phyloP scores from a whole-genome alignment of 2,797 vertebrate genomes.

The Darevskia nairensis region DNA sequence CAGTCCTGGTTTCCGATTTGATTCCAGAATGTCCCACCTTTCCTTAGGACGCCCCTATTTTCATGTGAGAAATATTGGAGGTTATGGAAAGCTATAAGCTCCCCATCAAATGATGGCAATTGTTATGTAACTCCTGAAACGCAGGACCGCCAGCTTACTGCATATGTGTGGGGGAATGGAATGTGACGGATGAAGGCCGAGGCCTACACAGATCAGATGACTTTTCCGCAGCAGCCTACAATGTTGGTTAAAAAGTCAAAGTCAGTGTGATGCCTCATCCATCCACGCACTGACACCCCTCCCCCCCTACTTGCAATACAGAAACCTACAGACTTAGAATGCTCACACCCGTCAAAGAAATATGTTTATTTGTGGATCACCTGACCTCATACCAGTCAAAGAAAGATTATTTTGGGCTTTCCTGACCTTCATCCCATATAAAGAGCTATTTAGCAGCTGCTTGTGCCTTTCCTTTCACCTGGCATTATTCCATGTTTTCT shows the following conservation, averaged over 20 bases:
- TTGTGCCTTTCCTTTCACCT: not conserved
- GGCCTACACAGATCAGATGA: slow-evolving; percentile 46
- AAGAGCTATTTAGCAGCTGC: not conserved
- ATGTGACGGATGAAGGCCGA: slow-evolving; percentile 20
- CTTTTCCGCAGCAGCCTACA: not conserved
- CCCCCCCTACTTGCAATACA: not conserved
- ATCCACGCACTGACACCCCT: not conserved
- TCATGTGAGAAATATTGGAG: too few relatives aligned
- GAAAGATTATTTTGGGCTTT: not conserved
- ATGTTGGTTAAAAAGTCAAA: not conserved
- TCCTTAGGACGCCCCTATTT: too few relatives aligned
- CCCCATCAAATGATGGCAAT: slow-evolving; percentile 33
- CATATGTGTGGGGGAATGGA: slow-evolving; percentile 39
- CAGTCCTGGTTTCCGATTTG: too few relatives aligned
- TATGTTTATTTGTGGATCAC: not conserved
- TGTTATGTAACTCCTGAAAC: slow-evolving; percentile 57
- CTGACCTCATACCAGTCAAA: not conserved
- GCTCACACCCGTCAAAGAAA: not conserved
- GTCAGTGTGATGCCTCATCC: not conserved
- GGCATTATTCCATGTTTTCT: not conserved
- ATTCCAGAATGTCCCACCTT: too few relatives aligned
- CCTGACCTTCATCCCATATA: not conserved
- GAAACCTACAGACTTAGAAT: not conserved
- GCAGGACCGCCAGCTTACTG: not conserved
- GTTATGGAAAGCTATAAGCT: not conserved